phyloP scores from a whole-genome alignment of 2,888 invertebrate genomes.

The Macrophya alboannulata region DNA sequence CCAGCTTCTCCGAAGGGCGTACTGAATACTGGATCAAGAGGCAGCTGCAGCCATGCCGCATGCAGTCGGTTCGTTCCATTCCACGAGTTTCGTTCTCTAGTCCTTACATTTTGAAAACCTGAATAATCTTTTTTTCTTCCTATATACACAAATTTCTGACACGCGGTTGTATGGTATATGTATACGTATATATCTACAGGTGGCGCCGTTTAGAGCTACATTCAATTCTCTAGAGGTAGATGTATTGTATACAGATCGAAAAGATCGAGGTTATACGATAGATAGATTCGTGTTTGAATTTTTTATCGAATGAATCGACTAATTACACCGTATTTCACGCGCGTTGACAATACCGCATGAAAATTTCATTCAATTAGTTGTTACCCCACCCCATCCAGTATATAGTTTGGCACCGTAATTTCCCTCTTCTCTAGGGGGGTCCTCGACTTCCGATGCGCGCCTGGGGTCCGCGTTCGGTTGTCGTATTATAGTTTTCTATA shows the following conservation, averaged over 20 bases:
- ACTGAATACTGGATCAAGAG: background rate
- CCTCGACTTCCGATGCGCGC: slow-evolving; percentile 16
- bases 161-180: background rate
- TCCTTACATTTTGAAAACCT: background rate
- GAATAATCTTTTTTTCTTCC: background rate
- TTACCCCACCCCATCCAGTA: background rate
- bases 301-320: slow-evolving; percentile 24
- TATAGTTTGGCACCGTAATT: slow-evolving; percentile 9
- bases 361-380: slow-evolving; percentile 47
- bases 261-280: background rate
- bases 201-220: background rate
- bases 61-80: background rate
- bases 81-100: background rate
- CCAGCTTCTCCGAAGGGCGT: slow-evolving; percentile 51
- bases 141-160: background rate
- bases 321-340: background rate
- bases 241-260: background rate
- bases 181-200: background rate
- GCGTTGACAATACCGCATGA: background rate
- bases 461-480: background rate
- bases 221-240: background rate
- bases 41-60: slow-evolving; percentile 1
- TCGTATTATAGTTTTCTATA: background rate
- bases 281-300: background rate
- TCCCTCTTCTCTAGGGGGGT: background rate